Conservation (phyloP, 1,140 invertebrate species). For the Drosophila fuyamai region DNA sequence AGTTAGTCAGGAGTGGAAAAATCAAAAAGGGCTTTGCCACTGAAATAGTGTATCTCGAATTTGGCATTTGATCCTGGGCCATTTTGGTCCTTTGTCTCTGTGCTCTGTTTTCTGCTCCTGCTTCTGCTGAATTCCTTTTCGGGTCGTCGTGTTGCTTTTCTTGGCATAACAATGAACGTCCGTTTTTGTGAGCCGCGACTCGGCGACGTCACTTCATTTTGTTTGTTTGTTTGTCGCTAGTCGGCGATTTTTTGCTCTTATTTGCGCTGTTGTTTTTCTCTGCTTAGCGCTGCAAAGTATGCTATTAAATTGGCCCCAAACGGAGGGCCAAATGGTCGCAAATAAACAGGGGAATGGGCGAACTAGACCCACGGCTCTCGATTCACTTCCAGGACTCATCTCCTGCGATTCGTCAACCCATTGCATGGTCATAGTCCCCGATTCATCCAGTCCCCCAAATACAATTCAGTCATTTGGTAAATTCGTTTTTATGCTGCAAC, state of each 20-base stretch:
- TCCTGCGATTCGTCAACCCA: constrained; percentile 61
- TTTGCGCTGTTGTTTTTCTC: constrained; percentile 47
- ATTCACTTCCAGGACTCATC: constrained; percentile 18
- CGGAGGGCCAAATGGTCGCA: constrained; percentile 30
- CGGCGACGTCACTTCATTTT: constrained; percentile 78
- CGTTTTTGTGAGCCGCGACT: constrained; percentile 61
- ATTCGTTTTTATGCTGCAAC: constrained; percentile 76
- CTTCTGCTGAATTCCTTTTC: constrained; percentile 43
- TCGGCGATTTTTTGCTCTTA: constrained; percentile 1
- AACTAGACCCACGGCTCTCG: not conserved
- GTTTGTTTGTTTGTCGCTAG: constrained; percentile 65
- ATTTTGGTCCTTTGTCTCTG: constrained; percentile 36
- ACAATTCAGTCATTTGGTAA: constrained; percentile 59
- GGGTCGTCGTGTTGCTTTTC: constrained; percentile 71
- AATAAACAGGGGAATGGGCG: constrained; percentile 14
- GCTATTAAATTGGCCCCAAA: constrained; percentile 81
- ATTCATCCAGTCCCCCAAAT: not conserved
- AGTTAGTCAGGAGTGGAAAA: no score
- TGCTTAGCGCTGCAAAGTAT: constrained; percentile 81
- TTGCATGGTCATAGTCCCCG: constrained; percentile 35
- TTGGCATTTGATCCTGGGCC: constrained; percentile 1
- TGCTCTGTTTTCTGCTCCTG: not conserved
- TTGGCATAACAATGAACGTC: constrained; percentile 82
- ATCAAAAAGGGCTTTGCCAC: no score
- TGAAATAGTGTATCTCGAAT: constrained; percentile 14